phyloP scores from a whole-genome alignment of 2,888 invertebrate species.

The Thera britannica region DNA sequence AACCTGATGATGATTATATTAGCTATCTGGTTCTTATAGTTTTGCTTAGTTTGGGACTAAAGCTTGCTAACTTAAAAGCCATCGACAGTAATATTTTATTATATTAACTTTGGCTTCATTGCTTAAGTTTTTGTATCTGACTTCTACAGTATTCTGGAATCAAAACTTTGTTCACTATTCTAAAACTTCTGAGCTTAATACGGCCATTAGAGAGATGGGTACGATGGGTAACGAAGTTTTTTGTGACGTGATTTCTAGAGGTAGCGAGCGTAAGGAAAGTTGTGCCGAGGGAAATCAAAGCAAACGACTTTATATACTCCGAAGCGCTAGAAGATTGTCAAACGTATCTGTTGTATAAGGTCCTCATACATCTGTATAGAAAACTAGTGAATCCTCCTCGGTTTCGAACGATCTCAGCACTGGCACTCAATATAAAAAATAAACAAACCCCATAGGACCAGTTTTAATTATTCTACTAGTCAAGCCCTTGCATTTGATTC shows the following conservation, averaged over 20 bases:
- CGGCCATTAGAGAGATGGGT: conserved; percentile 37
- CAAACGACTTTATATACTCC: conserved; percentile 27
- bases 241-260: conserved; percentile 44
- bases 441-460: too few species aligned
- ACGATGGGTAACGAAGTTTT: conserved; percentile 45
- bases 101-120: not conserved
- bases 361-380: conserved; percentile 1
- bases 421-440: too few species aligned
- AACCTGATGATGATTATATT: too few species aligned
- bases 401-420: not conserved
- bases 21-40: too few species aligned
- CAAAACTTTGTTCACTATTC: conserved; percentile 37
- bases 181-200: conserved; percentile 38
- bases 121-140: conserved; percentile 18
- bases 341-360: conserved; percentile 3
- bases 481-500: too few species aligned
- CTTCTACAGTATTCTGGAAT: conserved; percentile 36
- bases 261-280: conserved; percentile 43
- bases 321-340: conserved; percentile 31
- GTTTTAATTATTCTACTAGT: too few species aligned
- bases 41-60: too few species aligned
- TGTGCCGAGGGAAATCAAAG: conserved; percentile 53
- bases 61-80: too few species aligned
- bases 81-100: too few species aligned
- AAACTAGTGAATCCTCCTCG: not conserved